These are phyloP conservation scores for Rhynchotus rufescens DNA, from an alignment of 2,797 vertebrate species.

Conservation along the genomic window DNA sequence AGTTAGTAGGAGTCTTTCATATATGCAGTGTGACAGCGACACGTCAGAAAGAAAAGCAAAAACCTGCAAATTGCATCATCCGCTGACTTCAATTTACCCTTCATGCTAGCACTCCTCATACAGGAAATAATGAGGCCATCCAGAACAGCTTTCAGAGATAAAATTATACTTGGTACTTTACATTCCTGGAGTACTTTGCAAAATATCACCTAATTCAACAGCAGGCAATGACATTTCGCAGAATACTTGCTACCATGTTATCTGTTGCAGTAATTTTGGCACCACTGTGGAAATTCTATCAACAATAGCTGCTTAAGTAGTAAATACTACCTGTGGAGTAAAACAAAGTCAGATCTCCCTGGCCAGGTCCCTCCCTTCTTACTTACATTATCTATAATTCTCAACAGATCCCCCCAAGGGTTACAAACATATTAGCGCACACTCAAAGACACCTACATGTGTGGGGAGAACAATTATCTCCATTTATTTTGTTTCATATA, in stretches of 20 bases:
- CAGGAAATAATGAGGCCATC: not conserved
- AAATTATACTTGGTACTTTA: fast-evolving
- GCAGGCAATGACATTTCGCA: not conserved
- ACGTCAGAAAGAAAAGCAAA: not conserved
- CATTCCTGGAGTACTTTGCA: not conserved
- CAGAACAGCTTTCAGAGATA: not conserved
- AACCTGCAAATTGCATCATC: not conserved
- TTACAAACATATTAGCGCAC: conserved; percentile 68
- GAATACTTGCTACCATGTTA: not conserved
- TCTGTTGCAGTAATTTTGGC: not conserved
- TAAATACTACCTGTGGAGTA: not conserved
- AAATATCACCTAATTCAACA: not conserved
- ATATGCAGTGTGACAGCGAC: not conserved
- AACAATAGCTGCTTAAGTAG: not conserved
- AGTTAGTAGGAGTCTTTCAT: not conserved
- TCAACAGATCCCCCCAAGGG: conserved; percentile 28
- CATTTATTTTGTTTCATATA: conserved; percentile 99
- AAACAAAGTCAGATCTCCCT: not conserved
- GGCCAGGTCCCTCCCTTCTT: not conserved
- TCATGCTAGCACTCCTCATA: not conserved
- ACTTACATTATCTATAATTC: not conserved
- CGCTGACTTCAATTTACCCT: not conserved
- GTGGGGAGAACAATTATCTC: conserved; percentile 85
- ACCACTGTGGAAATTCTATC: not conserved
- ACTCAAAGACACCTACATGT: conserved; percentile 82